phyloP scores from a whole-genome alignment of 2,113 vertebrate genomes.

The Perca fluviatilis region DNA sequence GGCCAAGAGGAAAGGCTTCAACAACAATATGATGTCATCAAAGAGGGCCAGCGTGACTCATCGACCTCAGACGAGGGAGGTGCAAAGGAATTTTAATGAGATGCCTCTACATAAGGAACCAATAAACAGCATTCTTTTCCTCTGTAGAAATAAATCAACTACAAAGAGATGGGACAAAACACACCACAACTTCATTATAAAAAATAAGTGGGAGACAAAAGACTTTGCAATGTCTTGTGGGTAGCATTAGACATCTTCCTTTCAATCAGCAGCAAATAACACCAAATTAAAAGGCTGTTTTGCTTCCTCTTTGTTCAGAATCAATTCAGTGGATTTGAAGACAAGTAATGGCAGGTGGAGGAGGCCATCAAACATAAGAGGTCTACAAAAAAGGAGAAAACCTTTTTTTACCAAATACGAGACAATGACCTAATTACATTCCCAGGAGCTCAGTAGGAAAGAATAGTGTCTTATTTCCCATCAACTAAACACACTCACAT shows the following conservation, averaged over 20 bases:
- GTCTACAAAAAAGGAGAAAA: slow-evolving; percentile 16
- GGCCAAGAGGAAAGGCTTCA: slow-evolving; percentile 62
- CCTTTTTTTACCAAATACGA: slow-evolving; percentile 8
- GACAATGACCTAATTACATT: slow-evolving; percentile 63
- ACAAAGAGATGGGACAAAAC: slow-evolving; percentile 38
- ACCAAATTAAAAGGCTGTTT: slow-evolving; percentile 26
- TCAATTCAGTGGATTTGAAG: slow-evolving; percentile 18
- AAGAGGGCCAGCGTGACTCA: slow-evolving; percentile 81
- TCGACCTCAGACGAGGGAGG: slow-evolving; percentile 73
- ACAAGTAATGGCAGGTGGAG: slow-evolving; percentile 11
- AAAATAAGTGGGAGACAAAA: slow-evolving; percentile 34
- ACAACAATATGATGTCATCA: slow-evolving; percentile 84
- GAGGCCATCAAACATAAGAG: slow-evolving; percentile 16
- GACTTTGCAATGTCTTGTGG: neutral
- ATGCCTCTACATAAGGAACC: slow-evolving; percentile 63
- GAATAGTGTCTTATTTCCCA: slow-evolving; percentile 40
- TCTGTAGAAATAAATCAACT: slow-evolving; percentile 51
- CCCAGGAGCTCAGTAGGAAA: slow-evolving; percentile 39
- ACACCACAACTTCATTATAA: slow-evolving; percentile 18
- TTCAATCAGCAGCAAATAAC: slow-evolving; percentile 25
- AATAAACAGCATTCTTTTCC: slow-evolving; percentile 69
- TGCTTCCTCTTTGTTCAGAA: slow-evolving; percentile 22
- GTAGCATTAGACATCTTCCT: slow-evolving; percentile 6
- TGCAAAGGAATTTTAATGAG: slow-evolving; percentile 76
- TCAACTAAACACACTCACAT: slow-evolving; percentile 24